phyloP scores from a whole-genome alignment of 1,140 invertebrate species.

The Diorhabda carinulata region DNA sequence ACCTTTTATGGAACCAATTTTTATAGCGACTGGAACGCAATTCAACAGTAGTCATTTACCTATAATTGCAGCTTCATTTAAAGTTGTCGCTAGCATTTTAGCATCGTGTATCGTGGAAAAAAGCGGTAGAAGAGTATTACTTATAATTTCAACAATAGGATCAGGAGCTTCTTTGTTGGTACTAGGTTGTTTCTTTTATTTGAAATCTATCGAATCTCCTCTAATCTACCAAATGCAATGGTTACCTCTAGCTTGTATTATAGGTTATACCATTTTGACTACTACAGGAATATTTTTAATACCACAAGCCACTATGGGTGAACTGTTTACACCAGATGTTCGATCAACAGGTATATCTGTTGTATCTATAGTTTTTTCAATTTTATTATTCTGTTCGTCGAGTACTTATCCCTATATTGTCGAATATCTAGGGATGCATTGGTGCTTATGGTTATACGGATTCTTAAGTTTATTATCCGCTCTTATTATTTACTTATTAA shows the following conservation, averaged over 20 bases:
- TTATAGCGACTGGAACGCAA: not conserved
- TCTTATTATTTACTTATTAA: not conserved
- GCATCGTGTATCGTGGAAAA: not conserved
- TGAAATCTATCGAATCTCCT: slow-evolving; percentile 48
- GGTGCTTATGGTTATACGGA: slow-evolving; percentile 2
- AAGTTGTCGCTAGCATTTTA: not conserved
- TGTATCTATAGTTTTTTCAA: slow-evolving; percentile 42
- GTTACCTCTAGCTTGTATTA: slow-evolving; percentile 62
- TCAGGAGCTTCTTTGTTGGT: slow-evolving; percentile 34
- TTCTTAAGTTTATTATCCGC: not conserved
- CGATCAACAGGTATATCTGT: slow-evolving; percentile 71
- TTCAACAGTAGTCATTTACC: not conserved
- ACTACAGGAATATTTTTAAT: slow-evolving; percentile 75
- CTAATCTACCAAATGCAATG: slow-evolving; percentile 54
- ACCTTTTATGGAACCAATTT: not conserved
- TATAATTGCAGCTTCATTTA: not conserved
- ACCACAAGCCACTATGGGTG: slow-evolving; percentile 80
- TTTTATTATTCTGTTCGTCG: not conserved
- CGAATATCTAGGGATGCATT: slow-evolving; percentile 7
- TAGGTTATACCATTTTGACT: slow-evolving; percentile 65
- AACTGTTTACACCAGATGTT: slow-evolving; percentile 74
- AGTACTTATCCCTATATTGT: not conserved
- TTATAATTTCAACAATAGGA: not conserved
- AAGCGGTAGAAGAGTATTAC: not conserved
- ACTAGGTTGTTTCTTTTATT: slow-evolving; percentile 62